A percentile compares a stretch with the other conserved stretches of the same genome.
phyloP scores from a whole-genome alignment of 1,140 invertebrate species.

The Megathymus violae region DNA sequence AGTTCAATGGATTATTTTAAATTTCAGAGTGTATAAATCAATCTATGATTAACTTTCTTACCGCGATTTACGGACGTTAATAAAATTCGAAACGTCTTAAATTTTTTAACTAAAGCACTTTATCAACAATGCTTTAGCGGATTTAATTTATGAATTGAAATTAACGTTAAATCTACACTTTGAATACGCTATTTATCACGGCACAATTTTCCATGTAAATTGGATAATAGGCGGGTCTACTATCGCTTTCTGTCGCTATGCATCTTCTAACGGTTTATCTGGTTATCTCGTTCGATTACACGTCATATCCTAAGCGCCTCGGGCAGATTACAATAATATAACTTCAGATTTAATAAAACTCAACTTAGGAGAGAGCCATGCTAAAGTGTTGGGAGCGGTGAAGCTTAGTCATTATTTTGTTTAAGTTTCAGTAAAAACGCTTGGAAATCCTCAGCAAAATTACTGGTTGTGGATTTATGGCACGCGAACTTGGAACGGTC shows the following conservation, averaged over 20 bases:
- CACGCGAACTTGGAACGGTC: constrained; percentile 35
- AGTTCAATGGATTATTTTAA: too few relatives aligned
- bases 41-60: not conserved
- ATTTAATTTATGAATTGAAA: constrained; percentile 31
- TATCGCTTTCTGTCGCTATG: constrained; percentile 43
- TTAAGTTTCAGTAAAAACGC: constrained; percentile 62
- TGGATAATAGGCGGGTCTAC: constrained; percentile 40
- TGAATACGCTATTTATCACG: constrained; percentile 30
- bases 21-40: not conserved
- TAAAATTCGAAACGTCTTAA: not conserved
- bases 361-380: constrained; percentile 54
- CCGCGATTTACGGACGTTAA: not conserved
- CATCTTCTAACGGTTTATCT: constrained; percentile 39
- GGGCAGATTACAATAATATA: constrained; percentile 55
- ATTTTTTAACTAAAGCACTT: not conserved
- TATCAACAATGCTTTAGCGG: not conserved
- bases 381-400: constrained; percentile 57
- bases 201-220: constrained; percentile 46
- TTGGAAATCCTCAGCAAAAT: constrained; percentile 63
- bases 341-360: constrained; percentile 63
- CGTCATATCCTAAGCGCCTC: constrained; percentile 46
- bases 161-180: constrained; percentile 33
- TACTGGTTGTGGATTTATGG: constrained; percentile 54
- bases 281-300: constrained; percentile 45
- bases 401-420: constrained; percentile 66